Evolutionary conservation across 2,888 invertebrate genomes (phyloP).

Genomic region (Clivina fossor): DNA sequence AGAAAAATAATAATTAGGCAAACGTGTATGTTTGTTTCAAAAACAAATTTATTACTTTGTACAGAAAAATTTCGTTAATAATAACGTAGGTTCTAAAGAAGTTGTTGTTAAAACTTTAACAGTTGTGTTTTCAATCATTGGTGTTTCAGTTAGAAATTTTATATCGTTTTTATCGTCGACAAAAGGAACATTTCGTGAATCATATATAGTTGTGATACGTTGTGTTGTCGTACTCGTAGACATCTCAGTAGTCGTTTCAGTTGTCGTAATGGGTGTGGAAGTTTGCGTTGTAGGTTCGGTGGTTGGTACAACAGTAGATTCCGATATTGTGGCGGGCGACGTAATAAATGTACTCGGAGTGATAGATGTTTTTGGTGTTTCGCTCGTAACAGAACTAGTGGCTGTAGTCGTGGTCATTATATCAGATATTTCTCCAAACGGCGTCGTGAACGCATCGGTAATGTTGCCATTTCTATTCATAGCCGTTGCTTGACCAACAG

Average conservation of each 20-base stretch:
- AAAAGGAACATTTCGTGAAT: slow-evolving; percentile 24
- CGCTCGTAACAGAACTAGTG: not conserved
- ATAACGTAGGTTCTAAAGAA: not conserved
- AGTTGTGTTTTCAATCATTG: slow-evolving; percentile 3
- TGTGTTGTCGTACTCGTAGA: slow-evolving; percentile 10
- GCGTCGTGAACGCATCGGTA: slow-evolving; percentile 21
- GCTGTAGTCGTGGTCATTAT: slow-evolving; percentile 16
- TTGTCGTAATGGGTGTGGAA: slow-evolving; percentile 12
- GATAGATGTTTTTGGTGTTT: slow-evolving; percentile 24
- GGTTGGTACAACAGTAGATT: slow-evolving; percentile 14
- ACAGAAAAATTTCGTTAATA: not conserved
- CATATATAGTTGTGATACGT: slow-evolving; percentile 13
- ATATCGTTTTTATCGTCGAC: slow-evolving; percentile 23
- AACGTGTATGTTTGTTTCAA: not conserved
- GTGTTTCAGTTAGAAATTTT: slow-evolving; percentile 20
- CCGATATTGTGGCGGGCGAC: slow-evolving; percentile 25
- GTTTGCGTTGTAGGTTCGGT: slow-evolving; percentile 8
- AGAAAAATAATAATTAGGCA: too few relatives aligned
- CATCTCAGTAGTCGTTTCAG: slow-evolving; percentile 16
- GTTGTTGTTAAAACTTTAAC: slow-evolving; percentile 5
- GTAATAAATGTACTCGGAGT: slow-evolving; percentile 23
- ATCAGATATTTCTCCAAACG: slow-evolving; percentile 25
- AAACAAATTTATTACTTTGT: not conserved
- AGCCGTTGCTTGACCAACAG: slow-evolving; percentile 17
- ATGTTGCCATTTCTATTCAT: slow-evolving; percentile 28